Conservation (phyloP, 2,888 invertebrate genomes). For the Alitta virens region DNA sequence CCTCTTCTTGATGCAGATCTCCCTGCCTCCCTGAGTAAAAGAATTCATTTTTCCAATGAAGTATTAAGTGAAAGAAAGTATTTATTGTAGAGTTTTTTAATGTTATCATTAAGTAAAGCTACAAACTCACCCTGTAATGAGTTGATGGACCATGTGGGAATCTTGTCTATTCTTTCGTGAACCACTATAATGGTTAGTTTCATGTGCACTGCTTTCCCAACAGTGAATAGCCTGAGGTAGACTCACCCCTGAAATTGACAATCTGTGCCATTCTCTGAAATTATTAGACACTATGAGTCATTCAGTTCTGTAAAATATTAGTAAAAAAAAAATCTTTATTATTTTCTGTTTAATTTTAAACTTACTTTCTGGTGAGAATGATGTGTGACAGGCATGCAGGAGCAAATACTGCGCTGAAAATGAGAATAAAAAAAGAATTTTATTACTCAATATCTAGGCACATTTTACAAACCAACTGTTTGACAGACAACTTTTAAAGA, state of each 20-base stretch:
- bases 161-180: background rate
- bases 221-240: conserved; percentile 82
- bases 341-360: no score
- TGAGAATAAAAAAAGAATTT: no score
- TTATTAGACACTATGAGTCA: background rate
- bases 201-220: conserved; percentile 68
- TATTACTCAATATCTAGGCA: no score
- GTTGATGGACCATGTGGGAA: conserved; percentile 12
- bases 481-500: no score
- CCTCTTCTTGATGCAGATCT: background rate
- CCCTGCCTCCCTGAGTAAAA: no score
- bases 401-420: conserved; percentile 75
- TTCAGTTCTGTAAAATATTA: no score
- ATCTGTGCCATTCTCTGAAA: conserved; percentile 75
- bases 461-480: no score
- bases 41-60: no score
- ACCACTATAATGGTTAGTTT: conserved; percentile 27
- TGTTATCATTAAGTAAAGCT: no score
- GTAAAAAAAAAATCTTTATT: no score
- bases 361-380: conserved; percentile 70
- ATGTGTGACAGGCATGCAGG: conserved; percentile 92
- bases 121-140: conserved; percentile 25
- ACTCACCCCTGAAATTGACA: conserved; percentile 80
- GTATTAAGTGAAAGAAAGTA: no score
- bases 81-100: no score